Percentiles rank a stretch among this genome's conserved stretches.
phyloP scores from a whole-genome alignment of 2,797 vertebrate species.

The Helarctos malayanus region DNA sequence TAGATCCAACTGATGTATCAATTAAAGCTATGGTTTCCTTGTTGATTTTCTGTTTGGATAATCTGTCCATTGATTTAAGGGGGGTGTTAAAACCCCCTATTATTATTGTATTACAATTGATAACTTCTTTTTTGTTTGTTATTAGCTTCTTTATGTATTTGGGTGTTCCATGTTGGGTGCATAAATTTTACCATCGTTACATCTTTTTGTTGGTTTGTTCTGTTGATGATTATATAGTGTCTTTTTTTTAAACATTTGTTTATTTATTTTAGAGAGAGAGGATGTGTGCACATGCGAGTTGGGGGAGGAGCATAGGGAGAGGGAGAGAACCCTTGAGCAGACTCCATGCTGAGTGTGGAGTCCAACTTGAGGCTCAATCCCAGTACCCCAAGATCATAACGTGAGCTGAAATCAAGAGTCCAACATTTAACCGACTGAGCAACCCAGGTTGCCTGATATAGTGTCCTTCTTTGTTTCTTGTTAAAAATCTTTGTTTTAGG shows the following conservation, averaged over 20 bases:
- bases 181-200: not conserved
- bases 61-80: not conserved
- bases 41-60: not conserved
- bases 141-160: not conserved
- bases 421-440: not conserved
- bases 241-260: not conserved
- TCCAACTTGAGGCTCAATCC: not conserved
- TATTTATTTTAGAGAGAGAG: not conserved
- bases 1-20: not conserved
- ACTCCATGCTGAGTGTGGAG: not conserved
- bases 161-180: not conserved
- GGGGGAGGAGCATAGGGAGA: not conserved
- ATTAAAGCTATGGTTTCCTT: not conserved
- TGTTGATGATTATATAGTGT: not conserved
- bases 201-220: not conserved
- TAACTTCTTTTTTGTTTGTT: not conserved
- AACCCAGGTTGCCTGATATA: not conserved
- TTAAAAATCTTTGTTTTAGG: not conserved
- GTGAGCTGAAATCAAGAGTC: not conserved
- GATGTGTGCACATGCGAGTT: not conserved
- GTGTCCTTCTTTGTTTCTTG: not conserved
- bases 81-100: not conserved
- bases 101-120: not conserved
- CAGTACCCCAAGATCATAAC: not conserved
- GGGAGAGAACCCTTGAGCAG: not conserved